Evolutionary conservation across 2,113 vertebrate species (phyloP), one percentile per base, ranked within the genome.

Genomic region (Apodemus speciosus): DNA sequence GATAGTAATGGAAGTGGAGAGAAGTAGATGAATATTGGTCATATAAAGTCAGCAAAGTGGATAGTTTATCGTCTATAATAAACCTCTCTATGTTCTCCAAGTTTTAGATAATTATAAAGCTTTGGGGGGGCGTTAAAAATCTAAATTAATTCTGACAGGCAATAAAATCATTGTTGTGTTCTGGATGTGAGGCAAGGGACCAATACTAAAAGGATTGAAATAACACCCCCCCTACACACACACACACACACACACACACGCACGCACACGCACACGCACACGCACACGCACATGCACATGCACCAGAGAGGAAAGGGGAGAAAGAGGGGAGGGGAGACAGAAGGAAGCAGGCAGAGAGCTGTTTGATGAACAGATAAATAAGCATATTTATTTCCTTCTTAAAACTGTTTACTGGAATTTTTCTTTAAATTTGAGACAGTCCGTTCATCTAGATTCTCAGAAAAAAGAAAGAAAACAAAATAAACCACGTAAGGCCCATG

Each of bases 81-180:
- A 81, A 4, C 23, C 53, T 81, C 38, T 58, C 53, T 60, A 9
- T 40, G 79, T 8, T 60, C 53, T 81, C 23, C n/a, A 60, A 81
- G 23, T 38, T 25, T 81, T 60, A 8, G 21, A 40, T 60, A 40
- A 81, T 60, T 60, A 58, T 15, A 58, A 80, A 58, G 51, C 21
- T n/a, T 25, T 80, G 27, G 4, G 14, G 6, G 58, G 25, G 79
- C 1, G 1, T 40, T 15, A 56, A 75, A 56, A 9, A 40, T 81
- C 23, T n/a, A 81, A 60, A 40, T 60, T 40, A 60, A 60, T 81
- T 81, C n/a, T 81, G 79, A 80, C 23, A 81, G 53, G n/a, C 58
- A 81, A 38, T 81, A 60, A 81, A 38, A 27, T 60, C 27, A 32
- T 46, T 32, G 15, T 43, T 38, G 14, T 20, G 25, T 80, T 84